Base-by-base conservation (phyloP, 1,140 invertebrate species). In the Gerris buenoi region DNA sequence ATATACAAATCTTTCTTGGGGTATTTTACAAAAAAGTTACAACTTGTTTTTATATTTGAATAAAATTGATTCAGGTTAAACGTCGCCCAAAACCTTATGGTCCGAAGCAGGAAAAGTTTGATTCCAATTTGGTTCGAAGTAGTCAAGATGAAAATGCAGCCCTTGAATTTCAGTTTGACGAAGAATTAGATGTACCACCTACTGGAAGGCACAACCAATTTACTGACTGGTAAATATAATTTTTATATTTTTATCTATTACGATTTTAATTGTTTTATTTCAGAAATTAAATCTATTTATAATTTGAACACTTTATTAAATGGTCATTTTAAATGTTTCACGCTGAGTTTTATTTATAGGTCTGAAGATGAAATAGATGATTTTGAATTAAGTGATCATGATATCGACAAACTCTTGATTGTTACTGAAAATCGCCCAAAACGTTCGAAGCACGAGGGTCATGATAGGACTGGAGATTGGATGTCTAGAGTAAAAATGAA, bases 91-190 rank as follows among this genome's bases (percentile, higher is more conserved):
- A 82, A 65, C 64, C 70, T 70, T 72, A 76, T 27, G 72, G 76
- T 15, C 74, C 78, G 14, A 71, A 69, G 27, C 59, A 59, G 2
- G 66, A 69, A 62, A 65, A 67, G 56, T 58, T 23, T 27, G 57
- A 66, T 27, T 3, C 33, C 27, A 26, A 25, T 46, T 23, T 18
- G 15, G 25, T 15, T 18, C 29, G 25, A 56, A 26, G 15, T 64
- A 27, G 75, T 74, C 77, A 76, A 46, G 76, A 73, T 66, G 74
- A 77, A 2, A 75, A 73, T 63, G 73, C 66, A 25, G 94, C 97
- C 76, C 78, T 97, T 67, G 91, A 96, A 77, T 98, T 98, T 80
- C 89, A 95, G 79, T 95, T 98, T 79, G 95, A 98, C 76, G 94
- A 97, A 79, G 95, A 98, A 76, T 88, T 93, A 70, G 81, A 69